These are phyloP conservation scores for Pitangus sulphuratus DNA, from an alignment of 2,797 vertebrate genomes.

Conservation along the genomic window DNA sequence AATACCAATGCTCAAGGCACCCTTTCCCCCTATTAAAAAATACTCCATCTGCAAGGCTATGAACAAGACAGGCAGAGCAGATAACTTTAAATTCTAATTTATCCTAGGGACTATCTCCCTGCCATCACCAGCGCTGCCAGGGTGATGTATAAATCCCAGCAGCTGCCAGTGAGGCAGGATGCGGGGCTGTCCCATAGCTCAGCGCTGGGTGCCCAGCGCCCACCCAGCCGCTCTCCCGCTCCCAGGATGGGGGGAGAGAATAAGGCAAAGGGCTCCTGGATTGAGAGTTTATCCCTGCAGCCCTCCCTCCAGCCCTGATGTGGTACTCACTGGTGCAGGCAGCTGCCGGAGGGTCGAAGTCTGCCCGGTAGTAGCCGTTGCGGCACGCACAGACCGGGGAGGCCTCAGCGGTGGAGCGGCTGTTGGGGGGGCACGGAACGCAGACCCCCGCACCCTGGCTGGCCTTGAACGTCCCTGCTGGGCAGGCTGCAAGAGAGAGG, in stretches of 20 bases:
- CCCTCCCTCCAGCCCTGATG: rapidly evolving
- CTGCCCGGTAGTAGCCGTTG: constrained; percentile 93
- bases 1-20: background rate
- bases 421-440: constrained; percentile 90
- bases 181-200: rapidly evolving
- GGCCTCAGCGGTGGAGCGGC: constrained; percentile 90
- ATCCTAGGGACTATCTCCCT: background rate
- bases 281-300: background rate
- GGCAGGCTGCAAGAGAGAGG: constrained; percentile 85
- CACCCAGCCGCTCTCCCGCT: rapidly evolving
- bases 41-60: background rate
- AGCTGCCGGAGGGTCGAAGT: constrained; percentile 87
- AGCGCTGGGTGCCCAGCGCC: rapidly evolving
- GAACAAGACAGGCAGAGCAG: background rate
- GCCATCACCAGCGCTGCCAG: rapidly evolving
- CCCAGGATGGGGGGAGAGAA: rapidly evolving
- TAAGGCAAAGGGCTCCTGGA: rapidly evolving
- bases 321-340: constrained; percentile 93
- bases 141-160: background rate
- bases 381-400: constrained; percentile 91
- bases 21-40: background rate
- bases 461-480: constrained; percentile 93
- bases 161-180: rapidly evolving
- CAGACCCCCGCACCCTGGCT: constrained; percentile 90
- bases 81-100: background rate